Evolutionary conservation across 1,140 invertebrate genomes (phyloP).

Genomic region (Idris sp.): DNA sequence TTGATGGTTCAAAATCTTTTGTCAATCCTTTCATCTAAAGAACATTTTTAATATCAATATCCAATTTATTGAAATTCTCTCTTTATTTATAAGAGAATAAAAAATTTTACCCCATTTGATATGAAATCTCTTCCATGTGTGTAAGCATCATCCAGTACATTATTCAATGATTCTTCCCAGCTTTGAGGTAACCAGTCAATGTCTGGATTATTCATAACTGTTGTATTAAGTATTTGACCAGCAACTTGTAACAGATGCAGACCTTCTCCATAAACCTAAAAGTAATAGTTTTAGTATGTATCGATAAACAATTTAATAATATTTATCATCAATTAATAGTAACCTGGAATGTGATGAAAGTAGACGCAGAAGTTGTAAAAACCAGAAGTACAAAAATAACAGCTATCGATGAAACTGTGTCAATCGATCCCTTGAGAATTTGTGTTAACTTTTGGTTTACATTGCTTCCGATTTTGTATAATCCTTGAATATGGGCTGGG

Average conservation of each 20-base stretch:
- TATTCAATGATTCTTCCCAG: slow-evolving; percentile 89
- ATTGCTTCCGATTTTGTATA: slow-evolving; percentile 76
- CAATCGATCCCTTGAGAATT: slow-evolving; percentile 79
- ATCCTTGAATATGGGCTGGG: slow-evolving; percentile 81
- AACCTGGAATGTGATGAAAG: slow-evolving; percentile 83
- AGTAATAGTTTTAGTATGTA: slow-evolving; percentile 65
- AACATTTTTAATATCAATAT: slow-evolving; percentile 25
- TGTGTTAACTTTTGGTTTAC: slow-evolving; percentile 72
- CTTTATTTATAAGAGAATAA: too few species aligned
- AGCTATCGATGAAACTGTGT: slow-evolving; percentile 81
- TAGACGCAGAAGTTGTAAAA: slow-evolving; percentile 76
- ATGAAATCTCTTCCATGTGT: slow-evolving; percentile 92
- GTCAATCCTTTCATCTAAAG: slow-evolving; percentile 84
- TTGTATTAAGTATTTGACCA: slow-evolving; percentile 93
- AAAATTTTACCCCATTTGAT: slow-evolving; percentile 85
- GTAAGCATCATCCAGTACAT: slow-evolving; percentile 94
- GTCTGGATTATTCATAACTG: slow-evolving; percentile 92
- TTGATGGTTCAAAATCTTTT: slow-evolving; percentile 88
- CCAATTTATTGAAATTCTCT: too few species aligned
- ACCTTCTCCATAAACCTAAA: slow-evolving; percentile 95
- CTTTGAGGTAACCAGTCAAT: slow-evolving; percentile 80
- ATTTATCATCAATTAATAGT: too few species aligned
- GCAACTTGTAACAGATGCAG: slow-evolving; percentile 94
- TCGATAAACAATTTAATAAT: too few species aligned
- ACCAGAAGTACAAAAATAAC: slow-evolving; percentile 80